Base-by-base conservation (phyloP, 2,888 invertebrate genomes). In the Caenorhabditis sp. region DNA sequence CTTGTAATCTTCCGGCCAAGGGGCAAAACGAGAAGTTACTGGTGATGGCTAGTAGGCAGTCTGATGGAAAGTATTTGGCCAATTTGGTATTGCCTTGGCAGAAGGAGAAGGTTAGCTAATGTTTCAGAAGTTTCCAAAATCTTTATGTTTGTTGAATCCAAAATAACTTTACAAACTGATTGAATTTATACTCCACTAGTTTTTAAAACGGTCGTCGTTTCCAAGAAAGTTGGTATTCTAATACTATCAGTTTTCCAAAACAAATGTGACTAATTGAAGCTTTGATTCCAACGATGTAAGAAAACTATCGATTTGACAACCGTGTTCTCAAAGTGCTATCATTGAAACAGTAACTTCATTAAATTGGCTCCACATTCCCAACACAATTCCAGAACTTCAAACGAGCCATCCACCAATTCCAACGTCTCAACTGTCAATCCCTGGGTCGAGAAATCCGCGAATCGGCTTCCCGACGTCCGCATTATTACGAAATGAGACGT, bases 381-480 rank as follows among this genome's bases (percentile, higher is more conserved):
- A 41, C 22, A 24, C n/a, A 38, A 24, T 83, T 91, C 41, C 85
- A 92, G 92, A 85, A 82, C 31, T 92, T 92, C 87, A 92, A 92
- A 83, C 86, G 87, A 19, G 92, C 92, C 22, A 86, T 92, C 26
- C 89, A 91, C 49, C 89, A 88, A 82, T 92, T 92, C 83, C 86
- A 88, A 54, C 85, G 89, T 56, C 84, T 92, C 59, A 89, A 92
- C 82, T 92, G 92, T 80, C 86, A 87, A 58, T 87, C 90, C 14
- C 82, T 92, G 56, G 92, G 92, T 0, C 84, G 90, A 28, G 90
- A 91, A 79, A 92, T 92, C 66, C 88, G 92, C 19, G 91, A 92
- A 76, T 87, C 90, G 58, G 92, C 90, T 16, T 83, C 89, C 28
- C 76, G 88, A 41, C 83, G 87, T 81, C 86, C 86, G 38, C 82